Conservation (phyloP, 2,113 vertebrate species). For the Cyprinodon tularosa region DNA sequence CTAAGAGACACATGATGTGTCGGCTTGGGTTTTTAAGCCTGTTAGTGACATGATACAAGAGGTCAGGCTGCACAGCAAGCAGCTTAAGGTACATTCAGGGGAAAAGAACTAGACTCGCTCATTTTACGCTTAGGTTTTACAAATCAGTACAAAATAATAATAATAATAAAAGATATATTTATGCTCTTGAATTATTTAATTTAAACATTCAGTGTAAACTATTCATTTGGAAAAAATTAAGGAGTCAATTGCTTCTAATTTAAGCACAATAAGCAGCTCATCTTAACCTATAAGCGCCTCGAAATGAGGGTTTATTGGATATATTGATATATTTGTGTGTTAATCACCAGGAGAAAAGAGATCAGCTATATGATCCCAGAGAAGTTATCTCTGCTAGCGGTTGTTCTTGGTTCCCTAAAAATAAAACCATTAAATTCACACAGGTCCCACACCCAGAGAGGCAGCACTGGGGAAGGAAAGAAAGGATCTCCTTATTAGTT, state of each 20-base stretch:
- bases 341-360: neutral
- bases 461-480: no score
- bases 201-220: neutral
- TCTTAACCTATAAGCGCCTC: neutral
- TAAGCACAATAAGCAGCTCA: neutral
- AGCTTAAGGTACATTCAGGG: neutral
- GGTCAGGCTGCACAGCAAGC: slow-evolving; percentile 6
- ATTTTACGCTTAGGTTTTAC: neutral
- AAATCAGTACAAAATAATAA: neutral
- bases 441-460: no score
- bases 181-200: neutral
- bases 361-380: neutral
- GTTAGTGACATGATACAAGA: slow-evolving; percentile 6
- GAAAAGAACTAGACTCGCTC: no score
- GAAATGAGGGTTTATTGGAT: no score
- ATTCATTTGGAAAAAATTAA: neutral
- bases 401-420: neutral
- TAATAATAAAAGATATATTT: neutral
- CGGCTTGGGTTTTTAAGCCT: slow-evolving; percentile 28
- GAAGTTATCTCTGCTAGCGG: neutral
- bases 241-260: neutral
- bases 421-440: no score
- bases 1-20: slow-evolving; percentile 61
- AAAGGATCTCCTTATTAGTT: no score
- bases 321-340: neutral